phyloP scores from a whole-genome alignment of 37 sponge, comb jelly and placozoan species.

The Chondrilla cf. caribensis region DNA sequence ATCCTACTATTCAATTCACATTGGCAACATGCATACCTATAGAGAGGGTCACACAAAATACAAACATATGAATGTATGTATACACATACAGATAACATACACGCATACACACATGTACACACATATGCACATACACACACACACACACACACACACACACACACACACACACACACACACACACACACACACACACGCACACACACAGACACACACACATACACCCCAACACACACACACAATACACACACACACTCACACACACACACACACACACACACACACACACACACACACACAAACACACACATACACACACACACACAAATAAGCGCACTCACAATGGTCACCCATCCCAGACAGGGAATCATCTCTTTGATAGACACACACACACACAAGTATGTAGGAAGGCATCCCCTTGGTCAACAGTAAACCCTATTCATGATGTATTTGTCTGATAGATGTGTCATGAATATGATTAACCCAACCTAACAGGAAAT shows the following conservation, averaged over 20 bases:
- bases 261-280: not conserved
- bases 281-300: not conserved
- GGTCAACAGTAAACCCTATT: no score
- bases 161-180: slow-evolving; percentile 21
- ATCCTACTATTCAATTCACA: not conserved
- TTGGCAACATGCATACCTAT: not conserved
- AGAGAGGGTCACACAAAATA: not conserved
- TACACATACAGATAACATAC: no score
- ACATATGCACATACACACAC: not conserved
- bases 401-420: no score
- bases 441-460: no score
- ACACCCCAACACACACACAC: no score
- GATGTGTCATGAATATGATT: no score
- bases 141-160: slow-evolving; percentile 5
- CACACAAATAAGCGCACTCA: slow-evolving; percentile 47
- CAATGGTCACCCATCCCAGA: slow-evolving; percentile 90
- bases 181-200: slow-evolving; percentile 5
- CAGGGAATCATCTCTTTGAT: slow-evolving; percentile 81
- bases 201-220: not conserved
- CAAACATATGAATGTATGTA: no score
- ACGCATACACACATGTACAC: not conserved
- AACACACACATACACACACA: slow-evolving; percentile 15
- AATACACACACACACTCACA: not conserved
- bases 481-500: no score
- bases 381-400: not conserved